Evolutionary conservation across 2,888 invertebrate genomes (phyloP).

Genomic region (Meghimatium bilineatum): DNA sequence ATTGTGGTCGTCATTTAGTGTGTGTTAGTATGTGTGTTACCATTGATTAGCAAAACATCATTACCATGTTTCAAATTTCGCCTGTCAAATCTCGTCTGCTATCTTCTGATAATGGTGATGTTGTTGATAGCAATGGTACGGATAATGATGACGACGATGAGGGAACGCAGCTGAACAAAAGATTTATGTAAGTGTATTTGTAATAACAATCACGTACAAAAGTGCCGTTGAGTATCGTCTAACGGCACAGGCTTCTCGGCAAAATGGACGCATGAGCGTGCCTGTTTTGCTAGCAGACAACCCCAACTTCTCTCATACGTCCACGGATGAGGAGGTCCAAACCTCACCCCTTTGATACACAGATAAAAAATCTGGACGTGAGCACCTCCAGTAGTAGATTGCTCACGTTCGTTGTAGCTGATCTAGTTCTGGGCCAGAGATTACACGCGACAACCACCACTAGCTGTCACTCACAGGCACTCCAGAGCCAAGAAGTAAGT

Average conservation of each 20-base stretch:
- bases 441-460: slow-evolving; percentile 5
- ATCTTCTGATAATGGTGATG: no score
- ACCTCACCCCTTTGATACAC: neutral
- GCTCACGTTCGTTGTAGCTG: neutral
- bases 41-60: no score
- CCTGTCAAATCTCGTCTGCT: no score
- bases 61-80: no score
- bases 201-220: neutral
- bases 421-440: neutral
- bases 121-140: no score
- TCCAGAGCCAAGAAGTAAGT: neutral
- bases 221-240: neutral
- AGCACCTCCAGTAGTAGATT: neutral
- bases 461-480: slow-evolving; percentile 5
- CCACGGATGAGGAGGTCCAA: neutral
- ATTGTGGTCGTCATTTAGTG: no score
- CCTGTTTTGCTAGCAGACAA: neutral
- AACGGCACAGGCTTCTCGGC: neutral
- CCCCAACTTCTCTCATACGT: neutral
- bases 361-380: neutral
- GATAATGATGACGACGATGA: no score
- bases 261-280: slow-evolving; percentile 4
- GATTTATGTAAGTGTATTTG: no score
- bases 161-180: no score
- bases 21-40: no score